A percentile compares a stretch with the other conserved stretches of the same genome.
Conservation (phyloP, 2,113 vertebrate species). For the Shinisaurus crocodilurus region DNA sequence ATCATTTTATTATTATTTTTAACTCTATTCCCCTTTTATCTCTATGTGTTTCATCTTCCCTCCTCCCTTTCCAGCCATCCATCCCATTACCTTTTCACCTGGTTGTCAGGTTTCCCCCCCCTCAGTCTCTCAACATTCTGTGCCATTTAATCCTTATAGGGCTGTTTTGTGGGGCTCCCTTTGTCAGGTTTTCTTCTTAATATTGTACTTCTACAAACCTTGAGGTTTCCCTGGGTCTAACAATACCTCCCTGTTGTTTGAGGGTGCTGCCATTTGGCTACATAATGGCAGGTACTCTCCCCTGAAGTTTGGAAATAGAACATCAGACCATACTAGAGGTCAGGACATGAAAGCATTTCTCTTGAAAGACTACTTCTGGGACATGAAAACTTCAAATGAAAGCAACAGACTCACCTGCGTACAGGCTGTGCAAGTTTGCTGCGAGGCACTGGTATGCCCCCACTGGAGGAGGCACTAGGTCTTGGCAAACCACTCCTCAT, state of each 20-base stretch:
- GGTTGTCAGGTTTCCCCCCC: not conserved
- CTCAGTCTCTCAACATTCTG: too few species aligned
- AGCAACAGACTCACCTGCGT: slow-evolving; percentile 84
- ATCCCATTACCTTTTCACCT: not conserved
- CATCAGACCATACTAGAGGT: not conserved
- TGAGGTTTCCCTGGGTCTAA: too few species aligned
- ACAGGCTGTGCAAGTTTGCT: slow-evolving; percentile 97
- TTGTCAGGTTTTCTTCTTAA: not conserved
- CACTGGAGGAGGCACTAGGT: slow-evolving; percentile 86
- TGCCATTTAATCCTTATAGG: too few species aligned
- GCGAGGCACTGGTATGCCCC: slow-evolving; percentile 93
- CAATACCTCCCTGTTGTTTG: not conserved
- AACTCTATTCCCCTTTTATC: not conserved
- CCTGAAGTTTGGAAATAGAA: not conserved
- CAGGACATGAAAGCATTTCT: not conserved
- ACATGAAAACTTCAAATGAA: not conserved
- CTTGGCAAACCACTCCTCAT: slow-evolving; percentile 91
- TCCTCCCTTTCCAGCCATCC: not conserved
- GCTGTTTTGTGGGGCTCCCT: too few species aligned
- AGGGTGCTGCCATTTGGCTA: not conserved
- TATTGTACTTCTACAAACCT: not conserved
- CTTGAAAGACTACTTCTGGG: not conserved
- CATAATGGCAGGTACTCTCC: not conserved
- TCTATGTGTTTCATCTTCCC: not conserved
- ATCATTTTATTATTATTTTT: too few species aligned